phyloP scores from a whole-genome alignment of 2,888 invertebrate genomes.

The Oithona nana region DNA sequence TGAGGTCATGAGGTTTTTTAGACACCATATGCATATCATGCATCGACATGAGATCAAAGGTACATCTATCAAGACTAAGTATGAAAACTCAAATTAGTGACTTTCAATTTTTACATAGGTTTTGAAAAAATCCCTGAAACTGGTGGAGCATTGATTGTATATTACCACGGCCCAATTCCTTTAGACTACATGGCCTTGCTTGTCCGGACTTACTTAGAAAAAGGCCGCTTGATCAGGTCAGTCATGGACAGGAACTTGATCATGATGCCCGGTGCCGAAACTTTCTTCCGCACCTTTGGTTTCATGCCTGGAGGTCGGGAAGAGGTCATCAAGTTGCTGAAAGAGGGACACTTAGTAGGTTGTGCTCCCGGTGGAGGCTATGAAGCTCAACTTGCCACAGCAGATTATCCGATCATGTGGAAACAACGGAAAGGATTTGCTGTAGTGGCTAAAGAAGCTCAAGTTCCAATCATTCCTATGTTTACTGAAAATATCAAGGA shows the following conservation, averaged over 20 bases:
- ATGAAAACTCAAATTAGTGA: no score
- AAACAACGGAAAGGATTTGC: constrained; percentile 1
- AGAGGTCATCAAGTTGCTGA: background rate
- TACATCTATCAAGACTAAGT: no score
- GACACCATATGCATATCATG: background rate
- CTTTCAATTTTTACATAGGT: background rate
- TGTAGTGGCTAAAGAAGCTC: background rate
- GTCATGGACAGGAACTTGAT: background rate
- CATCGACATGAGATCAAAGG: background rate
- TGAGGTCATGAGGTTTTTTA: background rate
- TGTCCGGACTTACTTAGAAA: background rate
- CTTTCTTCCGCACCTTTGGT: constrained; percentile 20
- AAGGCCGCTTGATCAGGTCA: background rate
- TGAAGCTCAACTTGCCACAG: background rate
- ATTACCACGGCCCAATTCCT: background rate
- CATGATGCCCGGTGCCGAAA: background rate
- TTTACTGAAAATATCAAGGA: constrained; percentile 2
- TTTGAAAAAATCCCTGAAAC: background rate
- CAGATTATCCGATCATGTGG: constrained; percentile 4
- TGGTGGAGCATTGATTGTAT: background rate
- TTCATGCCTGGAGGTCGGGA: constrained; percentile 19
- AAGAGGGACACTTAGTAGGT: background rate
- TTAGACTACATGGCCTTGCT: background rate
- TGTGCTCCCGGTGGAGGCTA: background rate
- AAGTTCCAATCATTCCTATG: constrained; percentile 3